Conservation (phyloP, 1,140 invertebrate genomes). For the Macrobrachium nipponense region DNA sequence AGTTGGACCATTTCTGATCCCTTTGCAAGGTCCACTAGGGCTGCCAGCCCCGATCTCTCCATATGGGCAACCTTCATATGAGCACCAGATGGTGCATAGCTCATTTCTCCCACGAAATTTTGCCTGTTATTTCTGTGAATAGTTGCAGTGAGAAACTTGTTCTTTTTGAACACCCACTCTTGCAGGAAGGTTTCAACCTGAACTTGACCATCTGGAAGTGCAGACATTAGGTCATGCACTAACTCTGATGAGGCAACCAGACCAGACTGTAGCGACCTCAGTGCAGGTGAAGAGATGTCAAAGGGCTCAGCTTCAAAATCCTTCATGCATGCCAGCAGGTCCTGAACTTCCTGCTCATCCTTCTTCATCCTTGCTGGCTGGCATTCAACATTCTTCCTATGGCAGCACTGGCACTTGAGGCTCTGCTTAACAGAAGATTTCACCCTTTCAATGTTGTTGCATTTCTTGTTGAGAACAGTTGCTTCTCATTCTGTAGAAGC, state of each 20-base stretch:
- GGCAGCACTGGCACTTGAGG: too few species aligned
- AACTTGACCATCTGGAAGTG: neutral
- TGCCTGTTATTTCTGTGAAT: conserved; percentile 30
- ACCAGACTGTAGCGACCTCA: conserved; percentile 21
- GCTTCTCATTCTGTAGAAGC: too few species aligned
- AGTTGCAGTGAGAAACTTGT: conserved; percentile 4
- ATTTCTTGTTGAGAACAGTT: too few species aligned
- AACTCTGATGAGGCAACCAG: conserved; percentile 17
- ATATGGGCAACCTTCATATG: conserved; percentile 24
- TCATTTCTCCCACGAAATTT: neutral
- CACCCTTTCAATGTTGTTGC: too few species aligned
- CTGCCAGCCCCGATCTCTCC: neutral
- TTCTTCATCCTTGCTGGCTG: too few species aligned
- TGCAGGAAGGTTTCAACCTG: too few species aligned
- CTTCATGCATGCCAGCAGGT: conserved; percentile 4
- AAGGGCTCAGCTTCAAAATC: conserved; percentile 3
- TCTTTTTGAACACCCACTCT: conserved; percentile 12
- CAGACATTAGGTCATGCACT: neutral
- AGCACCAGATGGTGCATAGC: neutral
- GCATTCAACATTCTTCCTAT: too few species aligned
- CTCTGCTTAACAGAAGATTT: too few species aligned
- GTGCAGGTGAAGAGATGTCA: neutral
- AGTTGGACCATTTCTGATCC: neutral
- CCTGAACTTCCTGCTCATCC: conserved; percentile 9
- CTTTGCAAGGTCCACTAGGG: neutral